Evolutionary conservation across 2,888 invertebrate species (phyloP).

Genomic region (Chrysopilus asiliformis): DNA sequence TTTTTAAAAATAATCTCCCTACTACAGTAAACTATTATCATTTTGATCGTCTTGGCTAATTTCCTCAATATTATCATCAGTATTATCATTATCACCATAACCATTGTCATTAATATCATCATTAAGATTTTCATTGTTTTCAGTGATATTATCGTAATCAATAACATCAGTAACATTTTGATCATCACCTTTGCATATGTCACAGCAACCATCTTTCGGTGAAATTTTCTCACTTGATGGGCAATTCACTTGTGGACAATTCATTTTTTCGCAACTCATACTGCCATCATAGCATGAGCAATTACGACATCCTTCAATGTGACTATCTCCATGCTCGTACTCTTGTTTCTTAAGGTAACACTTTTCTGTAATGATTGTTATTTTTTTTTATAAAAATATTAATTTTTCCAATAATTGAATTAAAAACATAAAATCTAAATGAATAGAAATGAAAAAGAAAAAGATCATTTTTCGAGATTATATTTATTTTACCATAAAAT

Average conservation of each 20-base stretch:
- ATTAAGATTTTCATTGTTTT: too few relatives aligned
- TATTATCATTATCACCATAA: too few relatives aligned
- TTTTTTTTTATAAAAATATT: too few relatives aligned
- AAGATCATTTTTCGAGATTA: too few relatives aligned
- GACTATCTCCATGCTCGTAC: slow-evolving; percentile 68
- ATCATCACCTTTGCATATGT: slow-evolving; percentile 66
- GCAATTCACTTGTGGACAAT: slow-evolving; percentile 67
- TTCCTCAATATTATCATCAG: too few relatives aligned
- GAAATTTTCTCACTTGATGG: slow-evolving; percentile 63
- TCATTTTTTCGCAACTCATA: slow-evolving; percentile 62
- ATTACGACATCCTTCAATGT: slow-evolving; percentile 60
- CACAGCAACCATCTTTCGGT: slow-evolving; percentile 78
- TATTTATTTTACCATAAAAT: too few relatives aligned
- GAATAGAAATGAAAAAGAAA: too few relatives aligned
- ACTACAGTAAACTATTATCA: too few relatives aligned
- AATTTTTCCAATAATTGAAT: background rate
- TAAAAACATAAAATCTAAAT: too few relatives aligned
- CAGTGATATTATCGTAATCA: background rate
- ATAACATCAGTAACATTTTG: slow-evolving; percentile 3
- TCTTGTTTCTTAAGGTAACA: slow-evolving; percentile 52
- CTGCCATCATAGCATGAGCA: slow-evolving; percentile 73
- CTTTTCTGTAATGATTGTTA: slow-evolving; percentile 54
- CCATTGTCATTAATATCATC: too few relatives aligned
- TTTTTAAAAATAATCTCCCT: too few relatives aligned
- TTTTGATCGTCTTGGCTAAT: too few relatives aligned